phyloP scores from a whole-genome alignment of 1,140 invertebrate genomes.

The Drosophila tristis region DNA sequence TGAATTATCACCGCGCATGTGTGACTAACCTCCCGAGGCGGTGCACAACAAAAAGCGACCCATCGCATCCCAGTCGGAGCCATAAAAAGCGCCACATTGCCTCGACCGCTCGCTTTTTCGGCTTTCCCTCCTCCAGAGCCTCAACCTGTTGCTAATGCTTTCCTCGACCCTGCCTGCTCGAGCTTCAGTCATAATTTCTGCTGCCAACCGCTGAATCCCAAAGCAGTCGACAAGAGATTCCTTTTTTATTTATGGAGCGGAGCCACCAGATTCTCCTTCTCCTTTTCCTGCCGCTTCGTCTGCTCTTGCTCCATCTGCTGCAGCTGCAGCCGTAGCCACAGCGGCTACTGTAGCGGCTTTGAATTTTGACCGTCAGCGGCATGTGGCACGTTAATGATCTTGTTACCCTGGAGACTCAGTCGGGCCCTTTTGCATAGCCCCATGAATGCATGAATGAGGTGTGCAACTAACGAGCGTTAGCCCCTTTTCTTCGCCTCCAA shows the following conservation, averaged over 20 bases:
- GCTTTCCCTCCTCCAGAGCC: conserved; percentile 4
- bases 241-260: conserved; percentile 69
- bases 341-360: conserved; percentile 39
- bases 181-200: conserved; percentile 72
- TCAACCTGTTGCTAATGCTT: conserved; percentile 73
- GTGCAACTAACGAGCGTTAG: conserved; percentile 55
- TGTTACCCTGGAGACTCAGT: conserved; percentile 62
- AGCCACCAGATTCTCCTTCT: conserved; percentile 36
- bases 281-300: conserved; percentile 2
- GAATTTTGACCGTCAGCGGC: conserved; percentile 56
- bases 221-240: conserved; percentile 43
- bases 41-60: conserved; percentile 74
- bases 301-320: conserved; percentile 20
- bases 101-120: conserved; percentile 26
- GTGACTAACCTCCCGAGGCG: conserved; percentile 75
- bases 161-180: conserved; percentile 41
- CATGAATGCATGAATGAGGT: conserved; percentile 30
- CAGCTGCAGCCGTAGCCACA: conserved; percentile 12
- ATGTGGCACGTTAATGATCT: conserved; percentile 78
- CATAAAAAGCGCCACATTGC: conserved; percentile 19
- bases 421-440: conserved; percentile 58
- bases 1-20: conserved; percentile 79
- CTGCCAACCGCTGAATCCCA: conserved; percentile 45
- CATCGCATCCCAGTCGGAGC: conserved; percentile 3
- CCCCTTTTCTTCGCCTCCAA: conserved; percentile 9